Evolutionary conservation across 2,113 vertebrate genomes (phyloP), one percentile per base, ranked within the genome.

Genomic region (Oceanodroma tethys): DNA sequence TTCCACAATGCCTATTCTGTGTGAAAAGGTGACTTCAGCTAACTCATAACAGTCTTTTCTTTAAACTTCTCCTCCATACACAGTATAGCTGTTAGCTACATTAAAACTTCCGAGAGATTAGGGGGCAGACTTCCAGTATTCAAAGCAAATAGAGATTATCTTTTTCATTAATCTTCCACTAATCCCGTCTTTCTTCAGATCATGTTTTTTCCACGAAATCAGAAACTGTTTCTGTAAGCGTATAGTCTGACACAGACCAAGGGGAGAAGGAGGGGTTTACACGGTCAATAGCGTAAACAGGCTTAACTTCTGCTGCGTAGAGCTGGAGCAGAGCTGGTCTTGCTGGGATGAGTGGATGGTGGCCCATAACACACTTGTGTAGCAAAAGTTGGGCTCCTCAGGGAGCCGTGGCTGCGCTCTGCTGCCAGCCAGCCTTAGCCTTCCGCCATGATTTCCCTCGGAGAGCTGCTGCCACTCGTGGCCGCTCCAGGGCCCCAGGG

Each of bases 401-500:
- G 50, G 60, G 21, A 6, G 10, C 53, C 1, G 4, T 0, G 48
- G 0, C 29, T 2, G 10, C 1, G 25, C 60, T 7, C 22, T 23
- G 56, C 34, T 63, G 22, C 20, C n/a, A 4, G n/a, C 32, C 82
- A 29, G 47, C 52, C 42, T 20, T 2, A 10, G 36, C 56, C 38
- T 67, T 20, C 27, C 2, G 3, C 25, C 40, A 0, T 0, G n/a
- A 21, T 2, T 32, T 63, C 48, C 52, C 43, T 43, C 4, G 22
- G 26, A 47, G 10, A 7, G 40, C 76, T 42, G 58, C 50, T 3
- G 52, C 42, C 0, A 1, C 42, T 20, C 2, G 5, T 4, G 9
- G 73, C n/a, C 1, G 2, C 13, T 8, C 38, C 20, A 11, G 43
- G 11, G 14, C 13, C 9, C 38, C 20, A 11, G 43, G 11, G 14